Evolutionary conservation across 1,140 invertebrate genomes (phyloP).

Genomic region (Listronotus oregonensis): DNA sequence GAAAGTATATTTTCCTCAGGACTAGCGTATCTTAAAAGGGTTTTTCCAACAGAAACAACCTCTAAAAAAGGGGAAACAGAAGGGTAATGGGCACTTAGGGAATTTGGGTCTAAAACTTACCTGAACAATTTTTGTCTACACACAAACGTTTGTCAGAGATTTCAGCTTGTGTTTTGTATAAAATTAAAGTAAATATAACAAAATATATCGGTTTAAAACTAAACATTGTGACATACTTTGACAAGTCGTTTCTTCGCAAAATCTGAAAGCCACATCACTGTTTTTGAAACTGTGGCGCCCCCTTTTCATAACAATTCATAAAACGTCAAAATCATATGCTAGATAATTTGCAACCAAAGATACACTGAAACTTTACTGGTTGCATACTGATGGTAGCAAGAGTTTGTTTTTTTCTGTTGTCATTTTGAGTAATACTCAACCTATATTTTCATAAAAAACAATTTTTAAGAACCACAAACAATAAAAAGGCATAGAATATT

Average conservation of each 20-base stretch:
- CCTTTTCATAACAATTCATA: conserved; percentile 8
- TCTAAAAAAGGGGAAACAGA: conserved; percentile 60
- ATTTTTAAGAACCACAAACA: too few relatives aligned
- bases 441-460: too few relatives aligned
- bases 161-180: conserved; percentile 39
- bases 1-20: conserved; percentile 65
- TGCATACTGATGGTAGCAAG: too few relatives aligned
- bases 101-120: conserved; percentile 55
- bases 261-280: conserved; percentile 31
- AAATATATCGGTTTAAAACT: conserved; percentile 57
- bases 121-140: conserved; percentile 64
- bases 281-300: conserved; percentile 15
- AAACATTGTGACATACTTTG: conserved; percentile 54
- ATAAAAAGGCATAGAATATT: too few relatives aligned
- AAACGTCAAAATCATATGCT: conserved; percentile 26
- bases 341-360: too few relatives aligned
- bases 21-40: conserved; percentile 63
- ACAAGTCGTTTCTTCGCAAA: conserved; percentile 18
- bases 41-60: conserved; percentile 68
- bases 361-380: too few relatives aligned
- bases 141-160: conserved; percentile 67
- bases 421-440: too few relatives aligned
- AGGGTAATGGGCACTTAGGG: conserved; percentile 25
- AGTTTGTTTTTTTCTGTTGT: too few relatives aligned
- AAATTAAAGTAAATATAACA: conserved; percentile 52